Evolutionary conservation across 2,888 invertebrate species (phyloP), one percentile per base, ranked within the genome.

Genomic region (Acleris laterana): DNA sequence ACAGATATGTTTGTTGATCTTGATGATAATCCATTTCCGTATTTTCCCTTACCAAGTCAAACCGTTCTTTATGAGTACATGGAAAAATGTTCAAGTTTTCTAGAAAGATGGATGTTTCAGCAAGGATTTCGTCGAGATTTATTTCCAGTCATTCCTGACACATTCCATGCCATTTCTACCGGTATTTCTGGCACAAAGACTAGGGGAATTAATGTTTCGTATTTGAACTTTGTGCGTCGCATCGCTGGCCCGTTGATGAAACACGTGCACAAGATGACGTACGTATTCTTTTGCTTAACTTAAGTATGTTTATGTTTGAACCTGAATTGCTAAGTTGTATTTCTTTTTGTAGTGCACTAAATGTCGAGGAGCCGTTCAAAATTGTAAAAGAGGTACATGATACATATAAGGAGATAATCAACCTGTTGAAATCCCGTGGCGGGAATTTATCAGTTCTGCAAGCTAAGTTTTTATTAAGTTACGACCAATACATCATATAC

Each of bases 121-220:
- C 92, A 93, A 87, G 93, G 93, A 9, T 93, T 91, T 75, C 84
- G 89, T 58, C 86, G 89, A 76, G 93, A 93, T 70, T 80, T 93
- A 56, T 89, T 80, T 74, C 92, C 93, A 2, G 79, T 81, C 62
- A 89, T 93, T 71, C 93, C 93, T 28, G 89, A 90, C 70, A 89
- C 90, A 42, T 88, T 92, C 72, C 84, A 89, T 73, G 83, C 86
- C 28, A 85, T 90, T 72, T 88, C 91, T 7, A 75, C 80, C 20
- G 70, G 80, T 20, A 75, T 89, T 50, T 77, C 84, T 1, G 76
- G 74, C 9, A 70, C 80, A 20, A 91, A 90, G 77, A 72, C 80
- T 20, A 92, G 89, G 78, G 88, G 89, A 62, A 88, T 89, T 17
- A 90, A 87, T 72, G 86, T 89, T 2, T 85, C 90, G 1, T 90